phyloP scores from a whole-genome alignment of 2,113 vertebrate genomes.

The Ancistrus triradiatus region DNA sequence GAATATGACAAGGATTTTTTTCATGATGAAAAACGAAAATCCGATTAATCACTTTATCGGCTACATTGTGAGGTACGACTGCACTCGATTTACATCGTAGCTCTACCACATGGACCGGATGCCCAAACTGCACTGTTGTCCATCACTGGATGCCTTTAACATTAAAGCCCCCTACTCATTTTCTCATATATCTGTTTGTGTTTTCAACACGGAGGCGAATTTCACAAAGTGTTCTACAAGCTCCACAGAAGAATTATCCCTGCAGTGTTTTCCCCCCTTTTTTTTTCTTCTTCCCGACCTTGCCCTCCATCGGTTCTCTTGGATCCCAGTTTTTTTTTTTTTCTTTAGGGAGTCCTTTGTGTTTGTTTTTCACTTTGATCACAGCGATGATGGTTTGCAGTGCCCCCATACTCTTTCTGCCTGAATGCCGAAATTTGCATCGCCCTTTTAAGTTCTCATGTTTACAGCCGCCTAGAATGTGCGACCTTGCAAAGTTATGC shows the following conservation, averaged over 20 bases:
- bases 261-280: constrained; percentile 46
- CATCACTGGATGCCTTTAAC: too few species aligned
- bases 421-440: constrained; percentile 37
- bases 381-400: constrained; percentile 24
- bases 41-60: too few species aligned
- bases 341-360: constrained; percentile 32
- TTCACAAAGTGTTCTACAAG: constrained; percentile 47
- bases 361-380: constrained; percentile 47
- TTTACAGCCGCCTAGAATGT: constrained; percentile 9
- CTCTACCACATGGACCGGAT: too few species aligned
- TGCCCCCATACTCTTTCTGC: constrained; percentile 17
- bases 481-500: constrained; percentile 31
- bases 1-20: too few species aligned
- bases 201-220: constrained; percentile 32
- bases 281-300: constrained; percentile 54
- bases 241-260: constrained; percentile 45
- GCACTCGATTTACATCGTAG: too few species aligned
- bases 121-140: too few species aligned
- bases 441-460: constrained; percentile 27
- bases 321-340: constrained; percentile 30
- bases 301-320: constrained; percentile 39
- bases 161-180: neutral
- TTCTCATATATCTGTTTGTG: neutral
- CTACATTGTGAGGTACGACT: too few species aligned
- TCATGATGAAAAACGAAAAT: too few species aligned